Evolutionary conservation across 2,888 invertebrate genomes (phyloP).

Genomic region (Lasius platythorax): DNA sequence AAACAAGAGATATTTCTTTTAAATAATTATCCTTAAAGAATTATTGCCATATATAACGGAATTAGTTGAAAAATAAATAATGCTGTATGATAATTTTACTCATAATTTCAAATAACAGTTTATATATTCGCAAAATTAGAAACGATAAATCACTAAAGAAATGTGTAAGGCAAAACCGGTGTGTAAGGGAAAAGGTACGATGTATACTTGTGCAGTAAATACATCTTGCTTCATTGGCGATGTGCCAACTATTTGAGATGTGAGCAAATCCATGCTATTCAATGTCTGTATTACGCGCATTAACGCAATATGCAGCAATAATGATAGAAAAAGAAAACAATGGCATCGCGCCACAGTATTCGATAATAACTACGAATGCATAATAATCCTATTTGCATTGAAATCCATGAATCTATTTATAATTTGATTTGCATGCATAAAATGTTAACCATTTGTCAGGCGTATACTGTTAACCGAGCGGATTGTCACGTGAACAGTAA

Average conservation of each 20-base stretch:
- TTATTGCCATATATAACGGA: background rate
- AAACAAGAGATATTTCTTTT: background rate
- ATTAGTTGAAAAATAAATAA: conserved; percentile 1
- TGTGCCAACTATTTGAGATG: conserved; percentile 25
- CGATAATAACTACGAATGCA: conserved; percentile 22
- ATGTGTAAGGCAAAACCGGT: background rate
- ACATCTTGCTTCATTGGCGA: conserved; percentile 23
- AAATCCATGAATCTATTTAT: conserved; percentile 45
- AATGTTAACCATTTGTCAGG: conserved; percentile 9
- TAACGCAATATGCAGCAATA: conserved; percentile 5
- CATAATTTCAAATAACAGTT: conserved; percentile 11
- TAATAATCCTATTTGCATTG: conserved; percentile 34
- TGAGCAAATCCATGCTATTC: conserved; percentile 16
- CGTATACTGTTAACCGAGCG: background rate
- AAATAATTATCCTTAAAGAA: background rate
- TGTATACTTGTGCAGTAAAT: conserved; percentile 21
- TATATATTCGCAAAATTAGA: conserved; percentile 1
- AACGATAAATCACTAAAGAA: conserved; percentile 9
- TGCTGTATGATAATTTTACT: background rate
- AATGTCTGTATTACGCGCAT: background rate
- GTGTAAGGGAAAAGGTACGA: background rate
- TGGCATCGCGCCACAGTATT: background rate
- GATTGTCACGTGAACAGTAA: background rate
- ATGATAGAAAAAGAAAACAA: conserved; percentile 28
- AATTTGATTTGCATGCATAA: conserved; percentile 43